phyloP scores from a whole-genome alignment of 2,113 vertebrate genomes.

The Hypanus sabinus region DNA sequence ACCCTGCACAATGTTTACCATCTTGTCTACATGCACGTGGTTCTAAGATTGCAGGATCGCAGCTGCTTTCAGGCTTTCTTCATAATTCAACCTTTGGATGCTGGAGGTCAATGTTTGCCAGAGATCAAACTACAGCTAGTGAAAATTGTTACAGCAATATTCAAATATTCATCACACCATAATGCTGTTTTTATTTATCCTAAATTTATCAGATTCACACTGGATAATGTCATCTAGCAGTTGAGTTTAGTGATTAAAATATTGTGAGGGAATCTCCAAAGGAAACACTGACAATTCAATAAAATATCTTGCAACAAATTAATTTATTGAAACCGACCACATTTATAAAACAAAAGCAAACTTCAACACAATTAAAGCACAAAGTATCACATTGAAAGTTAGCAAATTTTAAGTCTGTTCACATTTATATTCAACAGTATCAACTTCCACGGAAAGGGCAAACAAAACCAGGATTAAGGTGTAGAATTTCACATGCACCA shows the following conservation, averaged over 20 bases:
- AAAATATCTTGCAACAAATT: not conserved
- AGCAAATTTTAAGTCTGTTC: not conserved
- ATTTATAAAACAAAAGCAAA: constrained; percentile 2
- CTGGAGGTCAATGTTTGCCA: not conserved
- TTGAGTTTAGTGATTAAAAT: not conserved
- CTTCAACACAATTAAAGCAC: not conserved
- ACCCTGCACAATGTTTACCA: not conserved
- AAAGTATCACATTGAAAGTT: not conserved
- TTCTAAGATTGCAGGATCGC: not conserved
- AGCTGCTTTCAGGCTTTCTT: not conserved
- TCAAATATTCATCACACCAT: not conserved
- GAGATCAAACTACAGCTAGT: not conserved
- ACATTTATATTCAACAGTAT: not conserved
- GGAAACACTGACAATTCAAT: not conserved
- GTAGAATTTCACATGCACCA: not conserved
- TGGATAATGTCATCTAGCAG: not conserved
- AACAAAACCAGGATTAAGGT: not conserved
- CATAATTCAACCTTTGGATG: not conserved
- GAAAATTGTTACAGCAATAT: not conserved
- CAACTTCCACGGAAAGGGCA: not conserved
- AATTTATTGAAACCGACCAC: not conserved
- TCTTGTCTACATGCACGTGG: not conserved
- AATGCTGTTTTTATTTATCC: not conserved
- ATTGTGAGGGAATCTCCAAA: not conserved
- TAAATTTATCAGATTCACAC: not conserved